Evolutionary conservation across 1,140 invertebrate species (phyloP), one percentile per base, ranked within the genome.

Genomic region (Drosophila kohkoa): DNA sequence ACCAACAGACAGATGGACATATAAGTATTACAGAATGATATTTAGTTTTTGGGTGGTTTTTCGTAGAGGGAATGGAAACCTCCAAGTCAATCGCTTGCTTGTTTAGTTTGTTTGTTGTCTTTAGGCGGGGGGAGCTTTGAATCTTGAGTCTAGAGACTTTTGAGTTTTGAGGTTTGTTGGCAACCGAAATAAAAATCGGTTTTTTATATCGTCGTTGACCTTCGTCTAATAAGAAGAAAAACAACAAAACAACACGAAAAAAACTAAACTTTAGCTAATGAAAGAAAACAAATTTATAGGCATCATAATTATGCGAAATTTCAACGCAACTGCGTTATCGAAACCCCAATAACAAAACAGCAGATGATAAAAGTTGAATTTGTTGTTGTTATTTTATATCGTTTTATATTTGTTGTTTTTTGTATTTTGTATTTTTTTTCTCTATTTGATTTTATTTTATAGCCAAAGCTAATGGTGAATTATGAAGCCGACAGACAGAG

Each of bases 271-370:
- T 83, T 71, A 67, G 77, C 85, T 89, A 88, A 85, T 90, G 85
- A 90, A 88, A 89, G 78, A 89, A 89, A 89, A 89, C 85, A 88
- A 85, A 89, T 89, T 89, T 89, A 89, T 89, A 89, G 85, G 85
- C 85, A 89, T 81, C 86, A 89, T 89, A 89, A 89, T 89, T 89
- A 89, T 89, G 85, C 85, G 86, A 89, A 89, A 85, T 89, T 81
- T 89, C 80, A 72, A 82, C 79, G 63, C 65, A 77, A 70, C 78
- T 64, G 63, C 79, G 85, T 85, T 85, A 89, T 89, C 85, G 77
- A 82, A 88, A 67, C 49, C 64, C 52, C 43, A 57, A 46, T 38
- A 32, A 69, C 35, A 65, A 25, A 30, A 64, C 38, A 62, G 10
- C 57, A 59, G 51, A 63, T 77, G 72, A 81, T 81, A 76, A 83